Percentiles rank a stretch among this genome's conserved stretches.
Evolutionary conservation across 2,888 invertebrate species (phyloP).

Genomic region (Octodonta nipae): DNA sequence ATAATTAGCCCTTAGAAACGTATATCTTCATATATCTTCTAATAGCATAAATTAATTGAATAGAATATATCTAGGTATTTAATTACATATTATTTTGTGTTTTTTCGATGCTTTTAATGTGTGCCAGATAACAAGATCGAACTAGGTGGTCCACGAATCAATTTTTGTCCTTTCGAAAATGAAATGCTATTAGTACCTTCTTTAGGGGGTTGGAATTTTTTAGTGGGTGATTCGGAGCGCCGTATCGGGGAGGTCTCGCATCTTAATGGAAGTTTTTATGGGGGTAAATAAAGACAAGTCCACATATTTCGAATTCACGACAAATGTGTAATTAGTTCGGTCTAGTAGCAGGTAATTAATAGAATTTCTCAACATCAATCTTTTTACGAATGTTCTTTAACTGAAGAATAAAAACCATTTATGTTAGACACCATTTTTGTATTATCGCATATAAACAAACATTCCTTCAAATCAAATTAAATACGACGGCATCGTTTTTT

Average conservation of each 20-base stretch:
- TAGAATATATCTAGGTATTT: slow-evolving; percentile 2
- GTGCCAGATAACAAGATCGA: slow-evolving; percentile 1
- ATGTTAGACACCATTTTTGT: too few species aligned
- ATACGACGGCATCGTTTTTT: too few species aligned
- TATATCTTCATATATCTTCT: slow-evolving; percentile 1
- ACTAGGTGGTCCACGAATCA: background rate
- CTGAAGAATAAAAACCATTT: too few species aligned
- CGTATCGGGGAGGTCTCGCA: background rate
- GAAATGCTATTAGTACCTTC: slow-evolving; percentile 1
- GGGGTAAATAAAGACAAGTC: background rate
- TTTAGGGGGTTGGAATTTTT: slow-evolving; percentile 2
- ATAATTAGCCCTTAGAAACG: slow-evolving; percentile 1
- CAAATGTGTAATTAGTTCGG: slow-evolving; percentile 1
- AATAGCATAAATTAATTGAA: slow-evolving; percentile 1
- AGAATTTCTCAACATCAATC: too few species aligned
- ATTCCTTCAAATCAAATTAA: too few species aligned
- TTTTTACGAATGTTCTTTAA: too few species aligned
- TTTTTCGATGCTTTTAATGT: slow-evolving; percentile 2
- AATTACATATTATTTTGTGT: slow-evolving; percentile 1
- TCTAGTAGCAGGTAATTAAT: too few species aligned
- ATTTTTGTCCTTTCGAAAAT: slow-evolving; percentile 1
- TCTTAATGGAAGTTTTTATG: background rate
- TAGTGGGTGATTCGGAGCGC: background rate
- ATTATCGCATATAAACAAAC: too few species aligned
- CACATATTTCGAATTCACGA: background rate